A percentile compares a stretch with the other conserved stretches of the same genome.
Evolutionary conservation across 2,888 invertebrate genomes (phyloP).

Genomic region (Chironomus tentans): DNA sequence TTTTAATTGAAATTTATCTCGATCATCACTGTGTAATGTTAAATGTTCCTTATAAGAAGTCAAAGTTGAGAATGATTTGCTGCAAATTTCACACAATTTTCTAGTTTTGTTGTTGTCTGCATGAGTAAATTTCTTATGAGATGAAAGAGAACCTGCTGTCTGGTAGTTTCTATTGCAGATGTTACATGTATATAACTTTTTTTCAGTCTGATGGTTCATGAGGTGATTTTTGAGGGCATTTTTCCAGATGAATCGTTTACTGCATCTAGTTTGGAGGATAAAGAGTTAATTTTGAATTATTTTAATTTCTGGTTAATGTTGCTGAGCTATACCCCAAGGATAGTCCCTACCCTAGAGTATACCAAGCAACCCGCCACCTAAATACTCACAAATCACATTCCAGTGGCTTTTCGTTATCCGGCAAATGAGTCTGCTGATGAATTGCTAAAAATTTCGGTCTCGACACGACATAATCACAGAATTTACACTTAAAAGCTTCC

Average conservation of each 20-base stretch:
- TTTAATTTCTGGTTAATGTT: too few relatives aligned
- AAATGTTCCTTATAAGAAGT: conserved; percentile 28
- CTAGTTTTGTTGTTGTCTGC: background rate
- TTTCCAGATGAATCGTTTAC: conserved; percentile 29
- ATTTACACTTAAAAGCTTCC: conserved; percentile 27
- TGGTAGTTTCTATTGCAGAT: conserved; percentile 27
- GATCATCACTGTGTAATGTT: conserved; percentile 25
- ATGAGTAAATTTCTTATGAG: conserved; percentile 28
- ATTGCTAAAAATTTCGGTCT: conserved; percentile 28
- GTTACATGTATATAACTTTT: conserved; percentile 26
- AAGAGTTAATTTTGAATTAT: background rate
- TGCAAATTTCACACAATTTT: conserved; percentile 28
- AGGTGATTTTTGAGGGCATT: conserved; percentile 28
- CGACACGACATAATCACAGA: conserved; percentile 29
- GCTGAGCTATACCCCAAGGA: too few relatives aligned
- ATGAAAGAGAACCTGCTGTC: conserved; percentile 28
- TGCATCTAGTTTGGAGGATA: conserved; percentile 12
- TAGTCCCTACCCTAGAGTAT: too few relatives aligned
- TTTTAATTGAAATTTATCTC: conserved; percentile 28
- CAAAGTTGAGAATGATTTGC: conserved; percentile 28
- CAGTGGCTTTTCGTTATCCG: conserved; percentile 27
- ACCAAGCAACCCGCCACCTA: too few relatives aligned
- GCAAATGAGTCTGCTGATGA: conserved; percentile 29
- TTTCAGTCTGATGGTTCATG: conserved; percentile 28
- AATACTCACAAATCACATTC: conserved; percentile 25